Conservation (phyloP, 2,797 vertebrate species). For the Microhierax caerulescens region DNA sequence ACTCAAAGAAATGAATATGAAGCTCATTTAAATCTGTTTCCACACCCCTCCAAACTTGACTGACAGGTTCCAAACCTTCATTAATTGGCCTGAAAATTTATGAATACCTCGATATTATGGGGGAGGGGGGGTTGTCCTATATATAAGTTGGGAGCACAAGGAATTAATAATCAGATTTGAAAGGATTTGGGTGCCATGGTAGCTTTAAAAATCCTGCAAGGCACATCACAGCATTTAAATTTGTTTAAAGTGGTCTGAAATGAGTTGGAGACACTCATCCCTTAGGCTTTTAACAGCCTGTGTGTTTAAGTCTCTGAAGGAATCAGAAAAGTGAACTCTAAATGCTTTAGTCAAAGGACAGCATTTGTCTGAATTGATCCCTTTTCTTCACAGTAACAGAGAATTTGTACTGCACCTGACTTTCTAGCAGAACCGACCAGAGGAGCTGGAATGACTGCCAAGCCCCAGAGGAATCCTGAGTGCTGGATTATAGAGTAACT, state of each 20-base stretch:
- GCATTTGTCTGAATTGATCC: neutral
- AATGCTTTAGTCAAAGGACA: neutral
- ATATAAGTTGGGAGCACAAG: neutral
- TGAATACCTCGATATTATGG: neutral
- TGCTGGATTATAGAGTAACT: neutral
- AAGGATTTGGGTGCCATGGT: neutral
- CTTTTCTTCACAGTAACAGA: neutral
- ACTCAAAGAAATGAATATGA: constrained; percentile 53
- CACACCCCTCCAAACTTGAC: constrained; percentile 53
- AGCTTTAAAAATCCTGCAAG: constrained; percentile 17
- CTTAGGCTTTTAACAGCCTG: neutral
- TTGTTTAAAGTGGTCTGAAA: constrained; percentile 27
- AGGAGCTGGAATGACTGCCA: neutral
- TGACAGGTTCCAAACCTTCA: constrained; percentile 37
- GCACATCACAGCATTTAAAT: neutral
- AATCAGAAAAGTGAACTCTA: neutral
- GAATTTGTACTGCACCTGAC: neutral
- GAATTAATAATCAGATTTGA: neutral
- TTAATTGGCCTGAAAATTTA: constrained; percentile 18
- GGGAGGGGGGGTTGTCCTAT: neutral
- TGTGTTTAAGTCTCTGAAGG: neutral
- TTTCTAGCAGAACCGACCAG: neutral
- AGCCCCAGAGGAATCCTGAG: neutral
- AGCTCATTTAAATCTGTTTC: constrained; percentile 30
- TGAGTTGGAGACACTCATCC: neutral